Percentiles rank a stretch among this genome's conserved stretches.
phyloP scores from a whole-genome alignment of 1,140 invertebrate genomes.

The Elymnias hypermnestra region DNA sequence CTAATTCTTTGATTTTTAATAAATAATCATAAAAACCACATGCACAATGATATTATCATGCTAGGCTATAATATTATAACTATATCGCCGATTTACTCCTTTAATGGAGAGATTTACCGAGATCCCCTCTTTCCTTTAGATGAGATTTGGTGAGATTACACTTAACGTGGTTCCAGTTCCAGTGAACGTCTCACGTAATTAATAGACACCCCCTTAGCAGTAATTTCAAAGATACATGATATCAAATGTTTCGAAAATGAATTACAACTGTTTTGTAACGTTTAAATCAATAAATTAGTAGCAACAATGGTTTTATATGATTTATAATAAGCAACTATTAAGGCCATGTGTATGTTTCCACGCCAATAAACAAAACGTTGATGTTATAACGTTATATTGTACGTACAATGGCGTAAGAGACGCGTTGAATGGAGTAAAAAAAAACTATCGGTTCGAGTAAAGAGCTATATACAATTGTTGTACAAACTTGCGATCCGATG shows the following conservation, averaged over 20 bases:
- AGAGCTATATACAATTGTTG: constrained; percentile 60
- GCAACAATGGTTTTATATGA: constrained; percentile 22
- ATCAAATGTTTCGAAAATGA: constrained; percentile 13
- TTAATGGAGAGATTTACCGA: too few relatives aligned
- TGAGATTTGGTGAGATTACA: too few relatives aligned
- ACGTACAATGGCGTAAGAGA: constrained; percentile 42
- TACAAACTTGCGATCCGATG: constrained; percentile 66
- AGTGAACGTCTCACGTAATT: too few relatives aligned
- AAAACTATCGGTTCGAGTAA: constrained; percentile 66
- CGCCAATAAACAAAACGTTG: constrained; percentile 48
- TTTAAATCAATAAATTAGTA: constrained; percentile 20
- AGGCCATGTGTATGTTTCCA: constrained; percentile 52
- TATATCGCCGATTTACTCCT: too few relatives aligned
- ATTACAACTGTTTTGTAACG: constrained; percentile 1
- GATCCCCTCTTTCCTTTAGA: too few relatives aligned
- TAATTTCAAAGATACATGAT: too few relatives aligned
- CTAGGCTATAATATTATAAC: too few relatives aligned
- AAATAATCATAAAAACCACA: too few relatives aligned
- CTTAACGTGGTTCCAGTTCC: too few relatives aligned
- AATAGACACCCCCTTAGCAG: too few relatives aligned
- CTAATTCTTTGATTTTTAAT: too few relatives aligned
- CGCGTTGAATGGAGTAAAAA: constrained; percentile 55
- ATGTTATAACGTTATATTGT: constrained; percentile 38
- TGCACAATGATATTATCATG: too few relatives aligned
- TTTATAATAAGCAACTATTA: constrained; percentile 23